A percentile compares a stretch with the other conserved stretches of the same genome.
Conservation (phyloP, 2,797 vertebrate genomes). For the Sus cebifrons region DNA sequence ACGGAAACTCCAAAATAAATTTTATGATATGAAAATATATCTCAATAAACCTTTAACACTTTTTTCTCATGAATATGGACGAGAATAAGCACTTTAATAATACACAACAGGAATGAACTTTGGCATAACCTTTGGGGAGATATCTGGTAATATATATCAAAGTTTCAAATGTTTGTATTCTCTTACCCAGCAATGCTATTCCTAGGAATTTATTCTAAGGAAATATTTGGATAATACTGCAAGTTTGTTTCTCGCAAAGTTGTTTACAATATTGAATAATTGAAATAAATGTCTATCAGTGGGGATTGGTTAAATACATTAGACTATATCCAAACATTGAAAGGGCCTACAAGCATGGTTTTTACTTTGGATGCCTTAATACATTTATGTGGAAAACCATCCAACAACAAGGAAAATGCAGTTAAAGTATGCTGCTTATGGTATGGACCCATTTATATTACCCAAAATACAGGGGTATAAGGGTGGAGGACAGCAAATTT, state of each 20-base stretch:
- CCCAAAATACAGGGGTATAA: not conserved
- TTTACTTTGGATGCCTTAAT: not conserved
- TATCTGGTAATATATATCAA: not conserved
- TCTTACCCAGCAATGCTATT: not conserved
- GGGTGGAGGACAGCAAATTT: not conserved
- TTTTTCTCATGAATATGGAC: not conserved
- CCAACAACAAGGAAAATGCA: not conserved
- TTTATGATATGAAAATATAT: not conserved
- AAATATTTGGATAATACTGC: not conserved
- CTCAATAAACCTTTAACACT: not conserved
- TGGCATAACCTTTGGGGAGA: not conserved
- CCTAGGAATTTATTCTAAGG: constrained; percentile 1
- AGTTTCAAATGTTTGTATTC: not conserved
- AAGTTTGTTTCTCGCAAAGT: not conserved
- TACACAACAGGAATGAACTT: not conserved
- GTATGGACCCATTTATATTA: not conserved
- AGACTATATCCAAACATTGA: not conserved
- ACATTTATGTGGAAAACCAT: constrained; percentile 35
- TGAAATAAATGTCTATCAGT: constrained; percentile 13
- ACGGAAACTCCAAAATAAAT: not conserved
- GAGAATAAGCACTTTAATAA: constrained; percentile 42
- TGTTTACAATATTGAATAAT: not conserved
- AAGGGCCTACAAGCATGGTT: not conserved
- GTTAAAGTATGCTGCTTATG: not conserved
- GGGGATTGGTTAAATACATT: constrained; percentile 12